Base-by-base conservation (phyloP, 2,797 vertebrate genomes). In the Telmatherina bonti region DNA sequence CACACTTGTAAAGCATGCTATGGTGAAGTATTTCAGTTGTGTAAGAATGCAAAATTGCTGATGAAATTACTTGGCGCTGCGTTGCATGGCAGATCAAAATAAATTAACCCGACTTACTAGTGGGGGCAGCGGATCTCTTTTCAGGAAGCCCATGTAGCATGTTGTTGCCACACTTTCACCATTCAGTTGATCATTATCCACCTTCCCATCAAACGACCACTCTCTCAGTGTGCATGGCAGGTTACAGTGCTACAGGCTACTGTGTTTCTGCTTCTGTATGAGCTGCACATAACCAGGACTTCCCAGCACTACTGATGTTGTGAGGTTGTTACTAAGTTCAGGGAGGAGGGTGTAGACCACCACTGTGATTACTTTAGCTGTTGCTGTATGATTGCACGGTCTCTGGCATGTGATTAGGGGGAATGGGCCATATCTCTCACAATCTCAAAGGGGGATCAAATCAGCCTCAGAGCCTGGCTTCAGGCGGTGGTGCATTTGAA, bases 401-500 rank as follows among this genome's bases (percentile, higher is more conserved):
- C 82, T 85, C 84, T 90, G 88, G 86, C 90, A 89, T 90, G 89
- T 91, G 87, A 91, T 93, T 91, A 91, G 87, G 81, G 85, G 84
- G 85, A 92, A 90, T 87, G 87, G 89, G 82, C 82, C 79, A 65
- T 90, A 92, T 92, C 88, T 92, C 85, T 88, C 88, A 76, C 86
- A 83, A 91, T 92, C 90, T 89, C 89, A 91, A 81, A 91, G 85
- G 77, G 85, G 89, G 86, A 92, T 91, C 86, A 91, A 93, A 92
- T 93, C 91, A 91, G 88, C 84, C 91, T 92, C 85, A 90, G 91
- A 93, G 92, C 89, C 82, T 86, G 79, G 91, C 93, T 92, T 74
- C 76, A 81, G 92, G 93, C 93, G 1, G 67, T 84, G 78, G 70
- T 76, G 73, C 87, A 91, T 93, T 93, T 93, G 89, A 94, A 94